Percentiles rank a stretch among this genome's conserved stretches.
Conservation (phyloP, 2,888 invertebrate species). For the Drosophila basisetae region DNA sequence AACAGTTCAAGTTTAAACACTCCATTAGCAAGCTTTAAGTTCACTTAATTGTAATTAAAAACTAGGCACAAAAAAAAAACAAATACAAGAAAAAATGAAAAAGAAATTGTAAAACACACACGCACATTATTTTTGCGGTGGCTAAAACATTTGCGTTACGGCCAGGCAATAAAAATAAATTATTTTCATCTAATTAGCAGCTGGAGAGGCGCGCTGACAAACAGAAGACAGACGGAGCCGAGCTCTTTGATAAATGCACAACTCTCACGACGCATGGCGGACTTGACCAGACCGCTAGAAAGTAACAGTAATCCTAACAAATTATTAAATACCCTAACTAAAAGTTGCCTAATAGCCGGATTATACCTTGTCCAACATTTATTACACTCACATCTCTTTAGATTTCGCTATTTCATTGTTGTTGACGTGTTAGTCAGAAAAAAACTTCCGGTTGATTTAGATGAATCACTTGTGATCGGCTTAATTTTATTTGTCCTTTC, state of each 20-base stretch:
- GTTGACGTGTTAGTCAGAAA: background rate
- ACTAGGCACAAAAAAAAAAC: conserved; percentile 4
- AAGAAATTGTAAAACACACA: conserved; percentile 4
- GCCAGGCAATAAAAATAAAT: conserved; percentile 73
- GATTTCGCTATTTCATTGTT: background rate
- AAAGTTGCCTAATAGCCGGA: background rate
- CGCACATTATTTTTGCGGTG: conserved; percentile 43
- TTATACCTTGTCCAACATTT: background rate
- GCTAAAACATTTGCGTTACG: conserved; percentile 54
- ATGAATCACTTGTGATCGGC: background rate
- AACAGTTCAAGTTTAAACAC: conserved; percentile 43
- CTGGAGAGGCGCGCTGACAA: conserved; percentile 37
- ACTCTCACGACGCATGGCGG: conserved; percentile 43
- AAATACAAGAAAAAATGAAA: background rate
- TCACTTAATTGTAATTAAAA: conserved; percentile 70
- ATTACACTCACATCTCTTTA: background rate
- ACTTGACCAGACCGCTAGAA: conserved; percentile 19
- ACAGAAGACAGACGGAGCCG: conserved; percentile 15
- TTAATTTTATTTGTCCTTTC: background rate
- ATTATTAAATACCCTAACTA: conserved; percentile 3
- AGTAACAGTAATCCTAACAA: background rate
- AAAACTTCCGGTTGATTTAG: background rate
- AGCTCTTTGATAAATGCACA: conserved; percentile 49
- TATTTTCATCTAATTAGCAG: conserved; percentile 68
- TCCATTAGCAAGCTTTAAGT: conserved; percentile 40